Conservation (phyloP, 2,888 invertebrate species). For the Apotomis betuletana region DNA sequence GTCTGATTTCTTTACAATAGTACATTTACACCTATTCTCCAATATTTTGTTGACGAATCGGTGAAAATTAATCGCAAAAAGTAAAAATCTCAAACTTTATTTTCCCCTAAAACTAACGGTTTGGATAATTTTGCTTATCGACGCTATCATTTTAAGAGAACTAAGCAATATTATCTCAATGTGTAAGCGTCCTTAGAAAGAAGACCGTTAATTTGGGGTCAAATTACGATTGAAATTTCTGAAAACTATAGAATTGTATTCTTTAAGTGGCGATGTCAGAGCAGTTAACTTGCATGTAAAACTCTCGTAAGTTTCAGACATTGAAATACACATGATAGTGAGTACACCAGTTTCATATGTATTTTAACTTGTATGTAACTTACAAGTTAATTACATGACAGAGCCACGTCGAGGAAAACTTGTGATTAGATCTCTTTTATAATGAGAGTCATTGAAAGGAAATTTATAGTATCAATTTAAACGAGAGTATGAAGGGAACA, state of each 20-base stretch:
- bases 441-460: not conserved
- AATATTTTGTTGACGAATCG: not conserved
- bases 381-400: slow-evolving; percentile 8
- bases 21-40: not conserved
- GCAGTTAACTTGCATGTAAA: slow-evolving; percentile 7
- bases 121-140: not conserved
- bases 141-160: not conserved
- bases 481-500: too few relatives aligned
- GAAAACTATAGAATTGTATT: not conserved
- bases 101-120: not conserved
- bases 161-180: not conserved
- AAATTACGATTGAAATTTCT: slow-evolving; percentile 2
- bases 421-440: not conserved
- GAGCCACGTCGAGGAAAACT: not conserved
- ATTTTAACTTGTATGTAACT: not conserved
- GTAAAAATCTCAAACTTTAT: not conserved
- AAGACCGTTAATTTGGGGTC: not conserved
- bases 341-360: too few relatives aligned
- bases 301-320: too few relatives aligned
- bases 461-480: not conserved
- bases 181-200: not conserved
- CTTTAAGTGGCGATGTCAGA: not conserved
- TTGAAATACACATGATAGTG: too few relatives aligned
- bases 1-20: slow-evolving; percentile 17
- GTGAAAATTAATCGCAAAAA: not conserved